A percentile compares a stretch with the other conserved stretches of the same genome.
Conservation (phyloP, 2,797 vertebrate species). For the Falco cherrug region DNA sequence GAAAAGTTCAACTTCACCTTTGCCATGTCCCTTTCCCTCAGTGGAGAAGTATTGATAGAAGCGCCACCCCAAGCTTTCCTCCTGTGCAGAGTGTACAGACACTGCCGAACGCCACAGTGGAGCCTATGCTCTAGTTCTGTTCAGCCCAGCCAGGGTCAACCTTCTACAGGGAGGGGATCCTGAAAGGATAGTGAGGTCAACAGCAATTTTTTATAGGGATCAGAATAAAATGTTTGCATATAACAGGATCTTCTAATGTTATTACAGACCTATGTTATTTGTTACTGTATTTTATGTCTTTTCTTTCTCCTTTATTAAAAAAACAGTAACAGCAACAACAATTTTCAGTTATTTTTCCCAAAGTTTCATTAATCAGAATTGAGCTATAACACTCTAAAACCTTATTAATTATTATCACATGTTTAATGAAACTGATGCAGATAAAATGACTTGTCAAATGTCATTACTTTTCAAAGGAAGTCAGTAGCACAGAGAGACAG, state of each 20-base stretch:
- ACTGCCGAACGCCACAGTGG: neutral
- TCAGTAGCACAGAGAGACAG: neutral
- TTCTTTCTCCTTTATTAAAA: neutral
- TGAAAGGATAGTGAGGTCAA: neutral
- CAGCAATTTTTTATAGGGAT: neutral
- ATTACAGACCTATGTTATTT: neutral
- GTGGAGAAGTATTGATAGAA: neutral
- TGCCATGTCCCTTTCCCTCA: neutral
- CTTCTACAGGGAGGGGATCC: neutral
- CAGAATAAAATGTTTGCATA: neutral
- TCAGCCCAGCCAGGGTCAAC: neutral
- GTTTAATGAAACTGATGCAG: neutral
- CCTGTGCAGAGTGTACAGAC: neutral
- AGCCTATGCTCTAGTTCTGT: neutral
- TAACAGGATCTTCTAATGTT: neutral
- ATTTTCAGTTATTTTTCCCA: neutral
- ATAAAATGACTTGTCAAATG: neutral
- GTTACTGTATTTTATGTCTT: neutral
- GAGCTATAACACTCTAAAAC: neutral
- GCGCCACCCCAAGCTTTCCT: neutral
- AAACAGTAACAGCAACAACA: neutral
- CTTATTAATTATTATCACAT: neutral
- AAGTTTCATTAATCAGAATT: neutral
- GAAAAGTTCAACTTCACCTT: neutral
- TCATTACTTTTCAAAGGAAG: neutral